These are phyloP conservation scores for Pangasius larnaudii DNA, from an alignment of 2,797 vertebrate species.

Conservation along the genomic window DNA sequence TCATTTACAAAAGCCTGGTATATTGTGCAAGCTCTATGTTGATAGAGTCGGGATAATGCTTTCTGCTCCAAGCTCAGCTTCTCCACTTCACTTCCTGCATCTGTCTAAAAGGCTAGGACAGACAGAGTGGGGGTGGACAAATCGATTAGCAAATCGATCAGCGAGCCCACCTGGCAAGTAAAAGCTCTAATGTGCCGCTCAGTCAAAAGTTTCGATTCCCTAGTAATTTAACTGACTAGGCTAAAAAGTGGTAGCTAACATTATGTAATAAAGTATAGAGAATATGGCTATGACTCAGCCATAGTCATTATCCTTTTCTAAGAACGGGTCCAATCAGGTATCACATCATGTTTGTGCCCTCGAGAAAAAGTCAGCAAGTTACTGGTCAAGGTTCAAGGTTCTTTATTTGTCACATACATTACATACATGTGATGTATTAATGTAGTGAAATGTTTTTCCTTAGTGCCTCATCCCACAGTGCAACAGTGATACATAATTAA, in stretches of 20 bases:
- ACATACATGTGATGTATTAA: no score
- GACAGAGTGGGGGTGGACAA: not conserved
- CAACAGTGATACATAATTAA: no score
- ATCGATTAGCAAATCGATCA: not conserved
- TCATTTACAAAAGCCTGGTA: no score
- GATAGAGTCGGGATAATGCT: not conserved
- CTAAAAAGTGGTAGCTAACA: not conserved
- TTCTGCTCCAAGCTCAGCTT: constrained; percentile 11
- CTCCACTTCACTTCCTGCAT: not conserved
- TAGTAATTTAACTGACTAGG: not conserved
- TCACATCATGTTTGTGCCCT: not conserved
- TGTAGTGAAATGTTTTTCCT: no score
- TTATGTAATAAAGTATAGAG: not conserved
- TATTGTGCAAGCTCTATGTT: not conserved
- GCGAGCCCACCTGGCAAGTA: not conserved
- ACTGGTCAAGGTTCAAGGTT: not conserved
- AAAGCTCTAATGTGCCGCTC: not conserved
- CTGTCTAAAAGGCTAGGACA: not conserved
- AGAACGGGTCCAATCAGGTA: not conserved
- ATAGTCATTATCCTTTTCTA: not conserved
- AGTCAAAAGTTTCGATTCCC: not conserved
- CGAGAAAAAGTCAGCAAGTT: not conserved
- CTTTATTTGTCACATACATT: no score
- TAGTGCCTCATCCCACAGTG: no score
- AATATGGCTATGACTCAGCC: not conserved